phyloP scores from a whole-genome alignment of 2,113 vertebrate species.

The Entomyzon cyanotis region DNA sequence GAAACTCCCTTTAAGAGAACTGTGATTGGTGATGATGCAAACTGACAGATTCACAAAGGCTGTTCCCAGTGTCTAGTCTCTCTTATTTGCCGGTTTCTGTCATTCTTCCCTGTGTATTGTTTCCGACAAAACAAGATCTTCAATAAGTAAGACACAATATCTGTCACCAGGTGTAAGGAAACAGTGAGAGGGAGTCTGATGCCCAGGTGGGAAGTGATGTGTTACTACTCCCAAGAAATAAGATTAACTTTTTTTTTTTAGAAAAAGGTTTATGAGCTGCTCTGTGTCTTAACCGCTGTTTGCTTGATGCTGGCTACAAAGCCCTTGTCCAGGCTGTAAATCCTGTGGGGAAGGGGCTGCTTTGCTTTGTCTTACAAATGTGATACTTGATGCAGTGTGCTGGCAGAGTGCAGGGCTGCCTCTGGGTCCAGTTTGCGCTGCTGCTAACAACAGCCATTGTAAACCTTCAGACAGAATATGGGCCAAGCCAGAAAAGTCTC shows the following conservation, averaged over 20 bases:
- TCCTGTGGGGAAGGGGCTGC: background rate
- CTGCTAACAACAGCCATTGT: background rate
- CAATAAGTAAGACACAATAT: background rate
- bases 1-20: background rate
- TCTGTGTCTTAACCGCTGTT: background rate
- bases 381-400: background rate
- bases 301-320: background rate
- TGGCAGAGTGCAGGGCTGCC: background rate
- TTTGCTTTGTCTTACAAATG: background rate
- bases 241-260: background rate
- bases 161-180: constrained; percentile 35
- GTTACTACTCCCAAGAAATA: background rate
- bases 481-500: background rate
- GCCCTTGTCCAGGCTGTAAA: background rate
- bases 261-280: background rate
- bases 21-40: background rate
- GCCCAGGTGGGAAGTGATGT: constrained; percentile 19
- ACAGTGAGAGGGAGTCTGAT: constrained; percentile 17
- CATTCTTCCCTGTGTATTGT: background rate
- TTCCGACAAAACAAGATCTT: constrained; percentile 16
- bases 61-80: background rate
- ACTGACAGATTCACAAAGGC: constrained; percentile 33
- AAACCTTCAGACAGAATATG: background rate
- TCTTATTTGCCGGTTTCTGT: constrained; percentile 27
- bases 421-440: background rate